These are phyloP conservation scores for Pocillopora verrucosa DNA, from an alignment of 64 coral and sea anemone species.

Conservation along the genomic window DNA sequence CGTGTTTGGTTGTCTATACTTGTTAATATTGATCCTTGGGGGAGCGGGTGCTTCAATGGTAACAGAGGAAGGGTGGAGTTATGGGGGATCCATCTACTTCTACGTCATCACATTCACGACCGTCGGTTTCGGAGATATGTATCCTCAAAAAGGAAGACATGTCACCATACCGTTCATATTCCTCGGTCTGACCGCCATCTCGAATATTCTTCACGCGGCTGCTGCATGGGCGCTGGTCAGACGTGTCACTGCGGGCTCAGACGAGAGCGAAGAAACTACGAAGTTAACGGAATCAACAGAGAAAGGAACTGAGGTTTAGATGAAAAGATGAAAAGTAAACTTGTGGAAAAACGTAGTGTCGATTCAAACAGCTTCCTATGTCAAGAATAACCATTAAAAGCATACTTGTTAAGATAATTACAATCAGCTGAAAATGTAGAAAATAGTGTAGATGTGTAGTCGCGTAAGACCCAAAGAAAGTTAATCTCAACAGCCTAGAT, in stretches of 20 bases:
- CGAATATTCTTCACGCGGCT: slow-evolving; percentile 20
- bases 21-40: neutral
- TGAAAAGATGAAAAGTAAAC: neutral
- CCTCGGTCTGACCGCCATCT: slow-evolving; percentile 27
- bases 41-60: slow-evolving; percentile 1
- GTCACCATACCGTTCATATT: slow-evolving; percentile 5
- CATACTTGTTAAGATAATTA: too few species aligned
- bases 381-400: too few species aligned
- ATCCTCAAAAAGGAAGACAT: slow-evolving; percentile 10
- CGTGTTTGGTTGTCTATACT: neutral
- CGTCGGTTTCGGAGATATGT: slow-evolving; percentile 49
- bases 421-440: too few species aligned
- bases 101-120: slow-evolving; percentile 37
- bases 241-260: slow-evolving; percentile 9
- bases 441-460: neutral
- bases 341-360: too few species aligned
- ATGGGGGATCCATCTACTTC: slow-evolving; percentile 39
- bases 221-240: slow-evolving; percentile 13
- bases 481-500: too few species aligned
- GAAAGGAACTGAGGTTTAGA: neutral
- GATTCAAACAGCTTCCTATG: too few species aligned
- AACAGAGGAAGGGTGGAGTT: slow-evolving; percentile 32
- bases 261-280: neutral
- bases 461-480: too few species aligned
- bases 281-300: neutral